Conservation (phyloP, 1,140 invertebrate species). For the Diabrotica undecimpunctata region DNA sequence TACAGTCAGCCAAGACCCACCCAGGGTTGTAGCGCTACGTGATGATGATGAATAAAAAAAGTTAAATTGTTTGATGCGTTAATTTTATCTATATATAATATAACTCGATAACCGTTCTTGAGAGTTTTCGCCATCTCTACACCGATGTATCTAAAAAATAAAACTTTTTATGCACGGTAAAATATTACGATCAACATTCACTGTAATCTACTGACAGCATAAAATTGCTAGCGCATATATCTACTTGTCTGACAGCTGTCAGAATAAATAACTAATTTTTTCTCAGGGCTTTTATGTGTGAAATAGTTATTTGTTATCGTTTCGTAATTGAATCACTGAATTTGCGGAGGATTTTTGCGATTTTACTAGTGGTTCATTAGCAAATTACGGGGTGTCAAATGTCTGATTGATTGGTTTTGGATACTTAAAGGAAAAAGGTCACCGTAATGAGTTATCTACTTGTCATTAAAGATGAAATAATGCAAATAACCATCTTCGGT, state of each 20-base stretch:
- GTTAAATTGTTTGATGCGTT: too few species aligned
- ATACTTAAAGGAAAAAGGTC: background rate
- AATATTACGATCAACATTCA: slow-evolving; percentile 18
- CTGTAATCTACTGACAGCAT: slow-evolving; percentile 17
- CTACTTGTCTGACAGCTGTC: slow-evolving; percentile 18
- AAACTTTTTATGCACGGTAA: slow-evolving; percentile 14
- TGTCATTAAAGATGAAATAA: background rate
- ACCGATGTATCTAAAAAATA: slow-evolving; percentile 9
- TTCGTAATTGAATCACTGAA: slow-evolving; percentile 6
- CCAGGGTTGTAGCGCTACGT: too few species aligned
- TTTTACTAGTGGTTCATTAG: background rate
- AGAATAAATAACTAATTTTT: slow-evolving; percentile 13
- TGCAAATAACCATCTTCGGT: background rate
- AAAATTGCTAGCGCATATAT: slow-evolving; percentile 16
- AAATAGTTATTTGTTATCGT: slow-evolving; percentile 12
- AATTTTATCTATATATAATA: too few species aligned
- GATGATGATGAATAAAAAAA: too few species aligned
- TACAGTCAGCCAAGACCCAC: too few species aligned
- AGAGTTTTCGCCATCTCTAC: background rate
- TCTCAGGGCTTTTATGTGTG: slow-evolving; percentile 2
- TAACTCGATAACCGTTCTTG: too few species aligned
- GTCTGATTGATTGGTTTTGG: slow-evolving; percentile 5
- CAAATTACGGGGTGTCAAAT: slow-evolving; percentile 1
- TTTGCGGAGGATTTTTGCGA: background rate
- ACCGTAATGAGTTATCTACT: background rate